Base-by-base conservation (phyloP, 1,140 invertebrate species). In the Atopsyche davidsoni region DNA sequence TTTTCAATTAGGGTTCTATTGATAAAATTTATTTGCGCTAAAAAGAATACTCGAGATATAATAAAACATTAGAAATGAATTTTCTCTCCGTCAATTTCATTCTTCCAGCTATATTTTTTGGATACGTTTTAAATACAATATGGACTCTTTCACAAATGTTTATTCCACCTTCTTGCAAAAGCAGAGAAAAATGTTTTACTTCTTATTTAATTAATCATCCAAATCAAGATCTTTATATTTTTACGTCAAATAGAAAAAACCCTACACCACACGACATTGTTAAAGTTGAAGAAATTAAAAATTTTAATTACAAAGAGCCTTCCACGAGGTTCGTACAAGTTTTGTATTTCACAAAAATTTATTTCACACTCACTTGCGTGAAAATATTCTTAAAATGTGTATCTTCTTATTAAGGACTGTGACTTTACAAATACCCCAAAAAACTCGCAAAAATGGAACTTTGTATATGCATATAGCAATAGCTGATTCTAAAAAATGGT, bases 381-480 rank as follows among this genome's bases (percentile, higher is more conserved):
- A n/a, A n/a, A n/a, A n/a, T n/a, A n/a, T n/a, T n/a, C n/a, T n/a
- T 28, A 28, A 6, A 28, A 28, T n/a, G 24, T 3, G 9, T 19
- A 62, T 61, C 22, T 54, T 57, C 32, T 61, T 55, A 59, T 73
- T 13, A 58, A 81, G 80, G 45, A 73, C 75, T 61, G 60, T 85
- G 31, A 69, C 68, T 55, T 53, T 91, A 39, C 75, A 81, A 45
- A 66, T 91, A 47, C 86, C 87, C 14, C 59, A 62, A 1, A 80
- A 78, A 64, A 87, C 86, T 1, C 71, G 82, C 7, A 78, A 81
- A 32, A 92, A 91, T 77, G 87, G 87, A 16, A 82, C 84, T 4
- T 61, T 90, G 18, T 87, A 76, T 60, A 69, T 89, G 53, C 83
- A 85, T 64, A 68, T 81, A 14, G 76, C 80, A 16, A 53, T 86